Base-by-base conservation (phyloP, 1,140 invertebrate species). In the Idris sp. region DNA sequence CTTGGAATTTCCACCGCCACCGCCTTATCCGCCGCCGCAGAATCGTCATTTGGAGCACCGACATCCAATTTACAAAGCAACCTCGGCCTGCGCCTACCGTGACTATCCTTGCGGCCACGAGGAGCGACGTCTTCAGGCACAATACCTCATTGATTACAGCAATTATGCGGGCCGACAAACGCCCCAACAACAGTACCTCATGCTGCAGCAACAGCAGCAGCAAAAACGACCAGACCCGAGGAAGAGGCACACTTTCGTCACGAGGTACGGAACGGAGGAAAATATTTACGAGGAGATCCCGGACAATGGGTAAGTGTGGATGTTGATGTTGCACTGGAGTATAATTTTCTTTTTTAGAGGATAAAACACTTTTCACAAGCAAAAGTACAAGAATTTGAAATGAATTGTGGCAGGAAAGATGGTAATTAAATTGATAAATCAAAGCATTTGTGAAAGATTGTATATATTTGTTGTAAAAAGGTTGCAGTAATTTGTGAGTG, bases 261-360 rank as follows among this genome's bases (percentile, higher is more conserved):
- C 92, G 4, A 89, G 92, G 59, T 94, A 94, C 78, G 93, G 93
- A 13, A 94, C 93, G 8, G 92, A 93, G 82, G 94, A 96, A 87
- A 96, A 96, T 83, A 95, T 96, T 80, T 96, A 96, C 82, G 94
- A 95, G 87, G 94, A 96, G 88, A 95, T 96, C 77, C 92, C 87
- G 0, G 89, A 89, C 49, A 86, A 88, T 48, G 81, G 81, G 84
- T 86, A 46, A 82, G 78, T 40, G 38, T 62, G 8, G 16, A 9
- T 10, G 38, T 6, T 22, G 19, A 2, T 4, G 19, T 6, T 22
- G 3, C 6, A 22, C 6, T 22, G 19, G 19, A 4, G 19, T 6
- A n/a, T n/a, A n/a, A n/a, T n/a, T n/a, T n/a, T n/a, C n/a, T n/a
- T n/a, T n/a, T n/a, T n/a, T n/a, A n/a, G n/a, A n/a, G n/a, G n/a